Base-by-base conservation (phyloP, 1,140 invertebrate genomes). In the Cecropterus lyciades region DNA sequence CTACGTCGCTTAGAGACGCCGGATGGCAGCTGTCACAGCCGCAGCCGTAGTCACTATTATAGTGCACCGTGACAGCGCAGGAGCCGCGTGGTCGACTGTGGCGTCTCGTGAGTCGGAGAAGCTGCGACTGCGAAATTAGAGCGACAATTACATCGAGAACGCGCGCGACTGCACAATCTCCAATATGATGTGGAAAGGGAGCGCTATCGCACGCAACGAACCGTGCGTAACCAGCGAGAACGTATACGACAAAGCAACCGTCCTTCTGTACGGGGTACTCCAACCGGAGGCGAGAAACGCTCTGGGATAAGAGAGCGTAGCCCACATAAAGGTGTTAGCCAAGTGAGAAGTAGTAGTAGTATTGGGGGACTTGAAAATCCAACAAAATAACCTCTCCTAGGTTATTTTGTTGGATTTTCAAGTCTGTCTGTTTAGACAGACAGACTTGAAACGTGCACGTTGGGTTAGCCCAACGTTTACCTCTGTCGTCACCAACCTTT, bases 391-490 rank as follows among this genome's bases (percentile, higher is more conserved):
- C 4, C 24, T 11, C n/a, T n/a, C n/a, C n/a, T n/a, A n/a, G n/a
- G n/a, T n/a, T n/a, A n/a, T n/a, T n/a, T n/a, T n/a, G n/a, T n/a
- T n/a, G n/a, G n/a, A n/a, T n/a, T n/a, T n/a, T n/a, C n/a, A n/a
- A n/a, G n/a, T n/a, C n/a, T n/a, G n/a, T n/a, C n/a, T n/a, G n/a
- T n/a, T n/a, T n/a, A n/a, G n/a, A n/a, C n/a, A n/a, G n/a, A n/a
- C n/a, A n/a, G n/a, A n/a, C n/a, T n/a, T n/a, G n/a, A n/a, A n/a
- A n/a, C n/a, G n/a, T n/a, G n/a, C n/a, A n/a, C n/a, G n/a, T n/a
- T n/a, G n/a, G n/a, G n/a, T n/a, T 0, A 68, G 49, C 24, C 55
- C 67, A 9, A 51, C 56, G 17, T 70, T 70, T 63, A 63, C 68
- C 53, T 52, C 37, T 9, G 68, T 70, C 30, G n/a, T 73, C 49